Conservation (phyloP, 2,888 invertebrate genomes). For the Netelia melanura region DNA sequence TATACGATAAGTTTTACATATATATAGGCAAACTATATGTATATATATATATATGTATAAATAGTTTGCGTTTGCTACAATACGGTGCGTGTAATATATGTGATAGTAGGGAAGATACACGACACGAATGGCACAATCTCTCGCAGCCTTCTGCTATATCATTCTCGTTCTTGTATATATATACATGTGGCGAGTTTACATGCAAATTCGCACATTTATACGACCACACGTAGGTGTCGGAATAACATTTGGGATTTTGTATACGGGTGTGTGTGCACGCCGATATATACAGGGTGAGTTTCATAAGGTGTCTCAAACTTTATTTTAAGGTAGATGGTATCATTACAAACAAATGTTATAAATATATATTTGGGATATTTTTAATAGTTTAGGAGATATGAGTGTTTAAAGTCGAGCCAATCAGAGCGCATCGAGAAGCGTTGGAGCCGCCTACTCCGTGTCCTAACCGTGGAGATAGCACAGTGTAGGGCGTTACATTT, state of each 20-base stretch:
- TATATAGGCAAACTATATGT: neutral
- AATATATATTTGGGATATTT: no score
- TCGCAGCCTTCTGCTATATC: slow-evolving; percentile 22
- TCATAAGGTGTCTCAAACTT: no score
- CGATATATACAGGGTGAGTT: no score
- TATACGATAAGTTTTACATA: slow-evolving; percentile 7
- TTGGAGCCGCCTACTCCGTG: no score
- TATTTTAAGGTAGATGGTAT: no score
- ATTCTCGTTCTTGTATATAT: neutral
- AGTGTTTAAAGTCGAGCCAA: no score
- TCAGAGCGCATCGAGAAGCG: no score
- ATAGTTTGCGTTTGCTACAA: neutral
- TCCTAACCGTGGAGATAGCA: no score
- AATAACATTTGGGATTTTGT: slow-evolving; percentile 29
- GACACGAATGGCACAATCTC: slow-evolving; percentile 46
- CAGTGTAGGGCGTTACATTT: no score
- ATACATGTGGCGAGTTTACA: slow-evolving; percentile 33
- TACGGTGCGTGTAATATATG: slow-evolving; percentile 2
- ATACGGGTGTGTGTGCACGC: neutral
- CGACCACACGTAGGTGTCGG: slow-evolving; percentile 28
- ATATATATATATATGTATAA: neutral
- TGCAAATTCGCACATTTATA: slow-evolving; percentile 43
- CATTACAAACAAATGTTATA: no score
- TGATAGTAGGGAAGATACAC: slow-evolving; percentile 32
- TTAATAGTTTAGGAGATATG: no score